Conservation (phyloP, 2,797 vertebrate genomes). For the Mareca strepera region DNA sequence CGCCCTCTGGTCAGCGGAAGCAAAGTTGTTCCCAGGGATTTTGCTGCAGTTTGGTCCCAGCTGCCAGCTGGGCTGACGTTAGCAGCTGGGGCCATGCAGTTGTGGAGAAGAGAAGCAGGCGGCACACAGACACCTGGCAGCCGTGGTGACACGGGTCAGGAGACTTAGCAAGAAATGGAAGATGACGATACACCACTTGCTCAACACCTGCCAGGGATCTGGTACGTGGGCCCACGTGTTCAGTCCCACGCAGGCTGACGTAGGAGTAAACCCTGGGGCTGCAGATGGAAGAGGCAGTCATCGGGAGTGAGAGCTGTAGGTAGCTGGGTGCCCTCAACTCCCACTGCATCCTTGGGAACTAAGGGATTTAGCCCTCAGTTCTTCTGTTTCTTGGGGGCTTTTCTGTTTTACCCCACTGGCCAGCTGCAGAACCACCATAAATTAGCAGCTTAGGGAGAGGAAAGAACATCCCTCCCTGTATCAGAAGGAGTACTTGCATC, state of each 20-base stretch:
- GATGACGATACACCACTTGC: background rate
- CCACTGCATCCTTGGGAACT: rapidly evolving
- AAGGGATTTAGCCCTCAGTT: background rate
- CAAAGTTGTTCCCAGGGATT: background rate
- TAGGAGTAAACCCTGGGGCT: background rate
- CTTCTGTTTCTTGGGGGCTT: background rate
- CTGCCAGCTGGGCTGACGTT: background rate
- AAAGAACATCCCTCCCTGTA: background rate
- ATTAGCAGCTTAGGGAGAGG: background rate
- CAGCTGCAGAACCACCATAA: background rate
- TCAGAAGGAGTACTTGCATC: background rate
- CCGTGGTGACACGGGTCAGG: background rate
- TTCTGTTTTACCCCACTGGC: background rate
- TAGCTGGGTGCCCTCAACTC: background rate
- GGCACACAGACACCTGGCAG: background rate
- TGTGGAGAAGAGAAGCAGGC: background rate
- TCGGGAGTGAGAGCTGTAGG: background rate
- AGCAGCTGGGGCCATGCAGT: background rate
- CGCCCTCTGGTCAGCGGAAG: background rate
- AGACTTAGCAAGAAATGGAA: background rate
- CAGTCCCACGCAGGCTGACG: background rate
- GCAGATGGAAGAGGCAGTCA: background rate
- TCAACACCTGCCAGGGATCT: background rate
- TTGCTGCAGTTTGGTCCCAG: conserved; percentile 15
- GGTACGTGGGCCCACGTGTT: background rate